Base-by-base conservation (phyloP, 2,888 invertebrate species). In the Andrena praecox region DNA sequence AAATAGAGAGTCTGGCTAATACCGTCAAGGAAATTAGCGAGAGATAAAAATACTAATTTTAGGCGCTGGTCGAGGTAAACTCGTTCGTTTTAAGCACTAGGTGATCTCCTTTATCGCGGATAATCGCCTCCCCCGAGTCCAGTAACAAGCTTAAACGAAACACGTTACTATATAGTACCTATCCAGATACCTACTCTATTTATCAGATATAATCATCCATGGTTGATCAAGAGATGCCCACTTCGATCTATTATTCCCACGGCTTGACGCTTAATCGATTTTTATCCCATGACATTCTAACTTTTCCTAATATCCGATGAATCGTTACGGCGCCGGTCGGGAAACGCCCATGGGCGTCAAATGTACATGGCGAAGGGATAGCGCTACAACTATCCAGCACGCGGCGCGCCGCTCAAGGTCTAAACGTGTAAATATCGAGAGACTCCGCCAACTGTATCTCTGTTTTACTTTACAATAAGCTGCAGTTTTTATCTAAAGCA, bases 11-110 rank as follows among this genome's bases (percentile, higher is more conserved):
- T 27, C 20, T 6, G 27, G 56, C 56, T 27, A 31, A 29, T 63
- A 27, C 20, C 29, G n/a, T 27, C 56, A 75, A n/a, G 24, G 42
- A 52, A 60, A 67, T 77, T 64, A 64, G 24, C 50, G 8, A 4
- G 16, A 27, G 59, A 62, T 54, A 62, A 33, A 42, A 16, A 62
- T 42, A 52, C 12, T 48, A 60, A 48, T 48, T 62, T 42, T 27
- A 62, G 24, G 12, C 20, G 62, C 16, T 68, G 35, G 20, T 29
- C 16, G n/a, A 10, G 48, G 59, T 54, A 59, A 59, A 66, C 16
- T 54, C 16, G 63, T 52, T 24, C 42, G 63, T 60, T 70, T n/a
- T 27, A 60, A 20, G 24, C 29, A 10, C 20, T 4, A 24, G 27
- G 29, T 24, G 24, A 31, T 50, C 29, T 56, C 6, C 16, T n/a